Evolutionary conservation across 2,797 vertebrate species (phyloP).

Genomic region (Tapirus indicus): DNA sequence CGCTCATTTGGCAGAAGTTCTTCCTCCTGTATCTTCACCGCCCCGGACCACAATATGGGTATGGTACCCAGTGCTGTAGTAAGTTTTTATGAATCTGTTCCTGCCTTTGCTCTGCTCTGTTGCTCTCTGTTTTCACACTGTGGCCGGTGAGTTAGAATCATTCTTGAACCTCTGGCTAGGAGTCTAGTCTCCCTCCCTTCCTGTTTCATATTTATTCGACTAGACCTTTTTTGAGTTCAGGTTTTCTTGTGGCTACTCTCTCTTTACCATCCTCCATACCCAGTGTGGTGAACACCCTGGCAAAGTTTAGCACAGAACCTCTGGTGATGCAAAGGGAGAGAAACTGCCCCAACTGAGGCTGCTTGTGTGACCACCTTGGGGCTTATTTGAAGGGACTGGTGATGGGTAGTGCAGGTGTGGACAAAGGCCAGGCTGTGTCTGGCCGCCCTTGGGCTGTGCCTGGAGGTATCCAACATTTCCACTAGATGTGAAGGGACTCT

Average conservation of each 20-base stretch:
- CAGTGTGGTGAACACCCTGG: not conserved
- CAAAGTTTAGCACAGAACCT: not conserved
- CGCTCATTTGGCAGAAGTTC: constrained; percentile 98
- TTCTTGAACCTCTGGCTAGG: not conserved
- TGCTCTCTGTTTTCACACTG: not conserved
- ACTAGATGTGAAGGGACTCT: not conserved
- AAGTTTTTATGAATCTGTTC: not conserved
- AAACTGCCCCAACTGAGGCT: not conserved
- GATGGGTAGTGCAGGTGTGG: not conserved
- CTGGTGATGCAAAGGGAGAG: not conserved
- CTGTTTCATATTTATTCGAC: not conserved
- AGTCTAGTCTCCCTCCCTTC: not conserved
- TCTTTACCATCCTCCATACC: not conserved
- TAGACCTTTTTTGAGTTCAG: not conserved
- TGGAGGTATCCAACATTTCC: not conserved
- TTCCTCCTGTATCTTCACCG: constrained; percentile 97
- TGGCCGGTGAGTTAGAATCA: not conserved
- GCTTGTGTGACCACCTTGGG: not conserved
- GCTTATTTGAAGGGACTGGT: rapidly evolving
- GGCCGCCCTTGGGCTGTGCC: not conserved
- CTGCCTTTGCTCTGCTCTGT: not conserved
- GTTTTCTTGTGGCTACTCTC: not conserved
- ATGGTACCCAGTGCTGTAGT: constrained; percentile 61
- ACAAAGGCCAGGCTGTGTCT: not conserved
- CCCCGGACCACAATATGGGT: constrained; percentile 98